A percentile compares a stretch with the other conserved stretches of the same genome.
These are phyloP conservation scores for Choristoneura fumiferana DNA, from an alignment of 1,140 invertebrate species.

Conservation along the genomic window DNA sequence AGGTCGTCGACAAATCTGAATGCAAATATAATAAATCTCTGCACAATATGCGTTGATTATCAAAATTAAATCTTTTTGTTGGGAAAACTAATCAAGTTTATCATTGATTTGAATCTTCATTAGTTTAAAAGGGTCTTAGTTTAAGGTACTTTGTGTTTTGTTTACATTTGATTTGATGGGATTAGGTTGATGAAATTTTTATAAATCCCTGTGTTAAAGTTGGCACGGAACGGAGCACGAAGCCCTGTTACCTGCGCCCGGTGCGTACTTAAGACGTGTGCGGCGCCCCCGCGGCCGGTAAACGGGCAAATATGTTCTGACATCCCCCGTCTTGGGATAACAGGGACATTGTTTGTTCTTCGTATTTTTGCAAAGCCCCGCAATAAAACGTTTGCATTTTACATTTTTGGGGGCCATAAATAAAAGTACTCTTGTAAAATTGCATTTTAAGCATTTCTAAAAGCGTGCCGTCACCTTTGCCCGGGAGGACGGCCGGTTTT, in stretches of 20 bases:
- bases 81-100: slow-evolving; percentile 71
- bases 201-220: slow-evolving; percentile 12
- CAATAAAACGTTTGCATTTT: slow-evolving; percentile 75
- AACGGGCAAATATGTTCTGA: slow-evolving; percentile 55
- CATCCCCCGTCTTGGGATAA: slow-evolving; percentile 63
- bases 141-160: slow-evolving; percentile 40
- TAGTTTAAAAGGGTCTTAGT: slow-evolving; percentile 57
- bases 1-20: slow-evolving; percentile 28
- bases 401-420: slow-evolving; percentile 75
- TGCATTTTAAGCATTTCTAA: slow-evolving; percentile 74
- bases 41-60: slow-evolving; percentile 72
- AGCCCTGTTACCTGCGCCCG: slow-evolving; percentile 30
- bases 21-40: slow-evolving; percentile 59
- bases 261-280: slow-evolving; percentile 29
- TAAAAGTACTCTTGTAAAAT: slow-evolving; percentile 70
- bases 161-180: slow-evolving; percentile 46
- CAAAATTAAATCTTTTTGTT: slow-evolving; percentile 76
- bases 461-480: slow-evolving; percentile 59
- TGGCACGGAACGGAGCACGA: slow-evolving; percentile 1
- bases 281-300: slow-evolving; percentile 28
- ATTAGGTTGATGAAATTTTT: slow-evolving; percentile 37
- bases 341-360: slow-evolving; percentile 72
- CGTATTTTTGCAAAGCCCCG: slow-evolving; percentile 66
- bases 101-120: slow-evolving; percentile 70
- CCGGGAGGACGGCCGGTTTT: slow-evolving; percentile 36